Evolutionary conservation across 2,113 vertebrate genomes (phyloP), one percentile per base, ranked within the genome.

Genomic region (Vulpes ferrilata): DNA sequence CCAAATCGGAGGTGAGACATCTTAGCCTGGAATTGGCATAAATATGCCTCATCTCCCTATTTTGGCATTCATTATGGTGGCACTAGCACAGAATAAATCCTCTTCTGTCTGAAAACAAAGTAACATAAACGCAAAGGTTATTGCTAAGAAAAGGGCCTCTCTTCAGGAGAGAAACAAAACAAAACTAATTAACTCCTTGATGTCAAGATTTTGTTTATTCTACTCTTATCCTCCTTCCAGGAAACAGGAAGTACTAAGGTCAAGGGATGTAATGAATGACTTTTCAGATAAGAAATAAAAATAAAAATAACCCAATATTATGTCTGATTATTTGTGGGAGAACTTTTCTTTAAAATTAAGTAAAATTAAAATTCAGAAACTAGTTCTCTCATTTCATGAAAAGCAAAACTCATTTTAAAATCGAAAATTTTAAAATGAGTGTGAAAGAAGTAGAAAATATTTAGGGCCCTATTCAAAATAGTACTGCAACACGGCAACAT

Each of bases 401-500:
- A 92, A 76, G 55, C 43, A 43, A 43, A 89, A 89, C 27, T 32
- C 11, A 76, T 90, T 89, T 84, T 48, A 59, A 95, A 95, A 65
- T 74, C 78, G 16, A 62, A 95, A 60, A 10, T 91, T 94, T 69
- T 7, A 94, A 97, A 92, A 65, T 90, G 51, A 80, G 43, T 94
- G 92, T 90, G 78, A 93, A 94, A 89, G 59, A 96, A 74, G 38
- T 90, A 97, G 94, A 93, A 95, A 97, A 97, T 90, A 96, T 96
- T 97, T 96, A 96, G 85, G 62, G 87, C n/a, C 8, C 20, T 62
- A 73, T 96, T 96, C 82, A 86, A 93, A 98, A 96, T 35, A 88
- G 74, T 96, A 87, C 64, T 87, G 74, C 17, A 90, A 94, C 69
- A 84, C 89, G 69, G 88, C 62, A 93, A 79, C 87, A 90, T 92